Base-by-base conservation (phyloP, 2,888 invertebrate species). In the Urechis unicinctus region DNA sequence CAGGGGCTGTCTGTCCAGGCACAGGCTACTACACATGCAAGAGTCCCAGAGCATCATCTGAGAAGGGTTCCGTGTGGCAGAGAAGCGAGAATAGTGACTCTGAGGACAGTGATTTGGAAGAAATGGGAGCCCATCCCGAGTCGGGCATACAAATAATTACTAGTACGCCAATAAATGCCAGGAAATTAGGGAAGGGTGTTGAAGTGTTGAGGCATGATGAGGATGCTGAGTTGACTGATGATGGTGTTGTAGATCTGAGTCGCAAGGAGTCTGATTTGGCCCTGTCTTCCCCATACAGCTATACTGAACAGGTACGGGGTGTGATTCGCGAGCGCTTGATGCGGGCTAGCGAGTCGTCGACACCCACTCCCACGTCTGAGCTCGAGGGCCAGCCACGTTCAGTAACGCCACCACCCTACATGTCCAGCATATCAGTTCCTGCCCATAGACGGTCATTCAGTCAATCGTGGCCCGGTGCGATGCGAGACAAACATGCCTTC, bases 291-390 rank as follows among this genome's bases (percentile, higher is more conserved):
- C 65, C 64, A 6, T 61, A 61, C 43, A 61, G 50, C 50, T 65
- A 63, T 56, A 65, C 65, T 3, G 60, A 55, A 9, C 63, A 62
- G 41, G 61, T 62, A 17, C 53, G 62, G 3, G 58, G 62, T 28
- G 62, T 62, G 44, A 65, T 65, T 44, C 41, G 61, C 13, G 57
- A 60, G 31, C 36, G 62, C n/a, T 53, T 63, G 21, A 57, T 63
- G 13, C 58, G 58, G 4, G 26, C 22, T 5, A 55, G 30, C 30
- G n/a, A 26, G 2, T 3, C n/a, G 2, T 21, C 24, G 24, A 21
- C 30, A 26, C 49, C 2, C 9, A 21, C 24, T 31, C 26, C 17
- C 41, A 28, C 13, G 26, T 29, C 17, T n/a, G 13, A n/a, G 42
- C 43, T 9, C n/a, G 13, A 24, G 17, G 22, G n/a, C 25, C 13